Evolutionary conservation across 2,888 invertebrate species (phyloP), one percentile per base, ranked within the genome.

Genomic region (Elmis aenea): DNA sequence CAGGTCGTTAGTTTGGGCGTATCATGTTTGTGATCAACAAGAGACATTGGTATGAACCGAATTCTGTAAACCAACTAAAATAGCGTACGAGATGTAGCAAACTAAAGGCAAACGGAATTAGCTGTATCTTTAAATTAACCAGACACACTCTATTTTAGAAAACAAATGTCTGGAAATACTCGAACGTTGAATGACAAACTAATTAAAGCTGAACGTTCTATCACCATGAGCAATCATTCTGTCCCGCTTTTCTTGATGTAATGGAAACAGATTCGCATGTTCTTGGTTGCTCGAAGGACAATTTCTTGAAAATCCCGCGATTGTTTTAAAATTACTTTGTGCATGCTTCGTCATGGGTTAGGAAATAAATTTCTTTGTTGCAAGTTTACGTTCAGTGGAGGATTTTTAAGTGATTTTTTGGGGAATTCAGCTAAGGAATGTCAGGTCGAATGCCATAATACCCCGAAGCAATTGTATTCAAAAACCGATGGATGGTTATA

Each of bases 151-250:
- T 43, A 51, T 54, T 50, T 44, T 37, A 47, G 51, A 52, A 53
- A 54, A 55, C 52, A 55, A 55, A 55, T 55, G 54, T 46, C 51
- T 52, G 42, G 49, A 51, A 55, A 55, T 51, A 50, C 54, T 54
- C 50, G 52, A 55, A 55, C 48, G 45, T 44, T 55, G 54, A 55
- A 55, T 55, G 55, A 55, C 54, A 55, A 55, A 55, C 55, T 55
- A 55, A 55, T 55, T 55, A 55, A 55, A 54, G 54, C 53, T 52
- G 43, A 49, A 54, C 55, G 52, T 43, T 55, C 52, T 53, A 55
- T 55, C 55, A 55, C 55, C 31, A 33, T 22, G 27, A 31, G 33
- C 38, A 33, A 34, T 32, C 33, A 36, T 38, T 25, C 29, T 31
- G 16, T 44, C 43, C 36, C 39, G 12, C 21, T 41, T 30, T 30